Evolutionary conservation across 1,140 invertebrate genomes (phyloP).

Genomic region (Cotesia vestalis): DNA sequence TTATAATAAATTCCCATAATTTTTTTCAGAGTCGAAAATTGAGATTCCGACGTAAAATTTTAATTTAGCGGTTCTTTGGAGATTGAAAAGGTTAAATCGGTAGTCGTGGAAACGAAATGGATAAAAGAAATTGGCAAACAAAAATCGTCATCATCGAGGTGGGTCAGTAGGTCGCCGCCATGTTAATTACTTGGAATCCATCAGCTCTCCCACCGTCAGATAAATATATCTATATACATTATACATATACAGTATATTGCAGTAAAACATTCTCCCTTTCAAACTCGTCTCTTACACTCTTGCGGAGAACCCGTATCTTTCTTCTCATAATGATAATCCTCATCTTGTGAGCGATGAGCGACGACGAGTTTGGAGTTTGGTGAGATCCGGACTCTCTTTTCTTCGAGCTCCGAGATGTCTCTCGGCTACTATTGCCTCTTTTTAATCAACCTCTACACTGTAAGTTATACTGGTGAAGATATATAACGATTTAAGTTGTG

Average conservation of each 20-base stretch:
- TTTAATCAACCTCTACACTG: background rate
- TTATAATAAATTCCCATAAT: background rate
- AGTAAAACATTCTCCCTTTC: constrained; percentile 16
- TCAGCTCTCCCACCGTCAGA: constrained; percentile 39
- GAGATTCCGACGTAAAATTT: no score
- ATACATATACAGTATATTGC: constrained; percentile 6
- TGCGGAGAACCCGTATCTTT: background rate
- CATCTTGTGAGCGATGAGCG: background rate
- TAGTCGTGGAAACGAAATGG: constrained; percentile 7
- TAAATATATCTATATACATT: constrained; percentile 4
- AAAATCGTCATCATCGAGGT: constrained; percentile 53
- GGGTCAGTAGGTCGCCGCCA: constrained; percentile 58
- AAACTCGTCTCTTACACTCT: background rate
- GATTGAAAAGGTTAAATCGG: no score
- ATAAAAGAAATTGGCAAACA: constrained; percentile 36
- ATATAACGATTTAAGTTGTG: background rate
- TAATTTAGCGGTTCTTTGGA: no score
- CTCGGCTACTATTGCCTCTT: background rate
- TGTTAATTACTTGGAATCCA: constrained; percentile 59
- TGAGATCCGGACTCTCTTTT: constrained; percentile 21
- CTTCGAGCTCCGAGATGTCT: background rate
- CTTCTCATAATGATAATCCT: background rate
- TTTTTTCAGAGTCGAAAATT: background rate
- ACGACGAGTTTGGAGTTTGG: constrained; percentile 13
- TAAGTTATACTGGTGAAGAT: background rate